Conservation (phyloP, 2,888 invertebrate species). For the Caradrina clavipalpis region DNA sequence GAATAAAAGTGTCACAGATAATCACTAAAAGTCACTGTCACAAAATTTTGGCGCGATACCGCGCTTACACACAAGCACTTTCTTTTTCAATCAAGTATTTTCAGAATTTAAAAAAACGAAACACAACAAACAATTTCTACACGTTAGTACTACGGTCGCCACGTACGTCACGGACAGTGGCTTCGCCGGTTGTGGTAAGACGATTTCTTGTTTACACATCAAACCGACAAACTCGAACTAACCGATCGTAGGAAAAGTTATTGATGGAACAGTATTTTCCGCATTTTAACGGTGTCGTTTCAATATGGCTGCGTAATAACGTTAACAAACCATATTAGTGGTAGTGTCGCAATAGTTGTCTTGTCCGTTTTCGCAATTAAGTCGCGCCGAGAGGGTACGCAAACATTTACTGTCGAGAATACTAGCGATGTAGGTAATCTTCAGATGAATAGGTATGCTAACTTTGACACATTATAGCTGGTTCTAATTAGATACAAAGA, state of each 20-base stretch:
- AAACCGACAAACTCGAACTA: constrained; percentile 71
- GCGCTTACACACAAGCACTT: constrained; percentile 70
- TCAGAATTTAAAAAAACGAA: constrained; percentile 38
- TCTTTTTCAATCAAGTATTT: constrained; percentile 58
- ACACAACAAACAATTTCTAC: constrained; percentile 51
- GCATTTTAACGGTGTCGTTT: constrained; percentile 76
- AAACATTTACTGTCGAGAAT: constrained; percentile 52
- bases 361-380: constrained; percentile 78
- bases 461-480: neutral
- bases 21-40: constrained; percentile 77
- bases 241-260: constrained; percentile 80
- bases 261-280: constrained; percentile 77
- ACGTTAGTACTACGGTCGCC: constrained; percentile 73
- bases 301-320: constrained; percentile 80
- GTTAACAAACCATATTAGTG: constrained; percentile 70
- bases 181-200: constrained; percentile 84
- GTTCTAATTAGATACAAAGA: neutral
- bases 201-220: constrained; percentile 84
- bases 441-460: constrained; percentile 29
- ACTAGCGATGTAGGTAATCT: constrained; percentile 35
- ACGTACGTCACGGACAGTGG: constrained; percentile 85
- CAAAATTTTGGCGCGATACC: constrained; percentile 74
- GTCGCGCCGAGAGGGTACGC: constrained; percentile 64
- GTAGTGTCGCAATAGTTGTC: constrained; percentile 74
- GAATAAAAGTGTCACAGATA: constrained; percentile 76